These are phyloP conservation scores for Plestiodon gilberti DNA, from an alignment of 2,113 vertebrate genomes.

Conservation along the genomic window DNA sequence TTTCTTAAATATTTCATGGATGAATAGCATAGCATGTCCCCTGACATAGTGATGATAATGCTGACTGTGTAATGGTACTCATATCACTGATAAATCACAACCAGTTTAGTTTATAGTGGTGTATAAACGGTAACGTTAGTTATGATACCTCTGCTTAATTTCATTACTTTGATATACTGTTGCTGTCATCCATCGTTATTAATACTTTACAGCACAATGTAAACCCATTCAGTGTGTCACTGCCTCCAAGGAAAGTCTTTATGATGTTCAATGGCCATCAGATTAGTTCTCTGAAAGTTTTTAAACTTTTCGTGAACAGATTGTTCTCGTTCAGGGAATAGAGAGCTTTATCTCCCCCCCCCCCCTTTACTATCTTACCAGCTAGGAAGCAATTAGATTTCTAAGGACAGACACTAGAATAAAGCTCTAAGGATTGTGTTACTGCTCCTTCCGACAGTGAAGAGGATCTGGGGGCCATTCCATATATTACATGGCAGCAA, in stretches of 20 bases:
- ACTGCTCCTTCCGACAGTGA: not conserved
- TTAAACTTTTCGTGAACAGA: not conserved
- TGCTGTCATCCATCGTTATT: not conserved
- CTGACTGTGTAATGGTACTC: not conserved
- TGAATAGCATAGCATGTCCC: not conserved
- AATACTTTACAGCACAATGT: conserved; percentile 3
- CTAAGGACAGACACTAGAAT: not conserved
- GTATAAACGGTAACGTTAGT: not conserved
- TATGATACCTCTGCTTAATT: not conserved
- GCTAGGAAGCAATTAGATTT: not conserved
- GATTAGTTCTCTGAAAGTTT: not conserved
- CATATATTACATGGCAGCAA: not conserved
- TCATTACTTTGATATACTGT: conserved; percentile 2
- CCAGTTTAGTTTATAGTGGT: not conserved
- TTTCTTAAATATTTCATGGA: not conserved
- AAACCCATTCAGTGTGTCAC: not conserved
- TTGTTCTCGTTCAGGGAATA: not conserved
- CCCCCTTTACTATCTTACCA: not conserved
- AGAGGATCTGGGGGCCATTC: not conserved
- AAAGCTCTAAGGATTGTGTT: not conserved
- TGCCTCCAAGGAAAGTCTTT: not conserved
- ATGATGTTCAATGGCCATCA: not conserved
- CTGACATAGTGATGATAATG: not conserved
- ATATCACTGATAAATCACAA: not conserved
- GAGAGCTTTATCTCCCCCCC: not conserved